Conservation (phyloP, 2,888 invertebrate species). For the Acronicta leporina region DNA sequence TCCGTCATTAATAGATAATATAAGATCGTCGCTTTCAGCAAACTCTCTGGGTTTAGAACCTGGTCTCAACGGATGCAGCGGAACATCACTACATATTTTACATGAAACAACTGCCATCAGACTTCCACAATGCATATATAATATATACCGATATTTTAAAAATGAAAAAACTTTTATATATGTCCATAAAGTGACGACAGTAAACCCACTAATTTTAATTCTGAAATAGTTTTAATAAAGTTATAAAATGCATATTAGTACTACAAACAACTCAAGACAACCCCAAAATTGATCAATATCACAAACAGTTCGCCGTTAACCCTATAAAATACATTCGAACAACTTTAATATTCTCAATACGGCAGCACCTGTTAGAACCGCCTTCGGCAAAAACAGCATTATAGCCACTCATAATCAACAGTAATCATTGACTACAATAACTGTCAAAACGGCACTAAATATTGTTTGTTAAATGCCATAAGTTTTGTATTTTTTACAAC, state of each 20-base stretch:
- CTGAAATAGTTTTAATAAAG: conserved; percentile 6
- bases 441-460: conserved; percentile 88
- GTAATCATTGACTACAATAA: conserved; percentile 87
- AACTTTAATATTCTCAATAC: conserved; percentile 47
- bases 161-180: no score
- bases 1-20: no score
- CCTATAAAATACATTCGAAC: conserved; percentile 57
- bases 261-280: conserved; percentile 22
- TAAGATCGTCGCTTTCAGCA: no score
- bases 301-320: conserved; percentile 40
- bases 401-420: conserved; percentile 79
- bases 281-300: conserved; percentile 41
- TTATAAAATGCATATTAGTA: conserved; percentile 23
- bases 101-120: no score
- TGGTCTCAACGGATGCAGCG: no score
- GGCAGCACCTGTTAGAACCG: conserved; percentile 77
- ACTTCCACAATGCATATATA: no score
- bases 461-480: conserved; percentile 87
- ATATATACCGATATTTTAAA: no score
- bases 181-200: no score
- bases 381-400: conserved; percentile 74
- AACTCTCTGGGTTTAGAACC: no score
- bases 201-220: background rate
- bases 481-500: conserved; percentile 83
- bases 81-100: no score